phyloP scores from a whole-genome alignment of 2,113 vertebrate species.

The Egretta garzetta region DNA sequence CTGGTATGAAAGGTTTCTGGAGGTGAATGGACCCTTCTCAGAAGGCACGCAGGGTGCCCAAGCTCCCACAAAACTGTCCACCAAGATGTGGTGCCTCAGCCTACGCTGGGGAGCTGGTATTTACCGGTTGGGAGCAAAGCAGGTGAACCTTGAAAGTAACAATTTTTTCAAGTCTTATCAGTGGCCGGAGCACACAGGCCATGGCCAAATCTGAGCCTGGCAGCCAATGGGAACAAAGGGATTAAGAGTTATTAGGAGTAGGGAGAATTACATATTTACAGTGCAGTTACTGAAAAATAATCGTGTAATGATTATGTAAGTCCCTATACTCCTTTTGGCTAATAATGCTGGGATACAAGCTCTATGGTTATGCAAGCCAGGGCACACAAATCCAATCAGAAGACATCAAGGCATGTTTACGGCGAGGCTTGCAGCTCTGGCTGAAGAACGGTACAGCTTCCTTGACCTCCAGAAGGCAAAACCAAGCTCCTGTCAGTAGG shows the following conservation, averaged over 20 bases:
- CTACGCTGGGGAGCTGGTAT: rapidly evolving
- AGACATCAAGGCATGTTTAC: background rate
- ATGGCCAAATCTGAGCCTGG: constrained; percentile 14
- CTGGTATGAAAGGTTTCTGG: background rate
- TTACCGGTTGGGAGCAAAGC: background rate
- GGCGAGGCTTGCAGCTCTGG: background rate
- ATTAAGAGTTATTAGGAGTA: constrained; percentile 63
- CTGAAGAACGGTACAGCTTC: rapidly evolving
- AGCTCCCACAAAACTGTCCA: background rate
- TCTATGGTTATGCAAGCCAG: constrained; percentile 55
- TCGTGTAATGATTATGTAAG: constrained; percentile 68
- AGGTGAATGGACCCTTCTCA: background rate
- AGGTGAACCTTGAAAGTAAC: background rate
- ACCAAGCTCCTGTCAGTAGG: background rate
- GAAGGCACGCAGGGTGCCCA: background rate
- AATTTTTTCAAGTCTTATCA: constrained; percentile 22
- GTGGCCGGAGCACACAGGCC: background rate
- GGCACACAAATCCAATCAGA: constrained; percentile 42
- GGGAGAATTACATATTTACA: constrained; percentile 69
- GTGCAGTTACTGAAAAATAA: constrained; percentile 58
- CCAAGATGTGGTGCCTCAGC: background rate
- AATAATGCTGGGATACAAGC: constrained; percentile 44
- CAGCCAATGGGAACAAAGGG: constrained; percentile 47
- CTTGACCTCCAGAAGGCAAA: background rate
- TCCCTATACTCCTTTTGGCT: constrained; percentile 61